Evolutionary conservation across 2,113 vertebrate species (phyloP).

Genomic region (Chloropsis hardwickii): DNA sequence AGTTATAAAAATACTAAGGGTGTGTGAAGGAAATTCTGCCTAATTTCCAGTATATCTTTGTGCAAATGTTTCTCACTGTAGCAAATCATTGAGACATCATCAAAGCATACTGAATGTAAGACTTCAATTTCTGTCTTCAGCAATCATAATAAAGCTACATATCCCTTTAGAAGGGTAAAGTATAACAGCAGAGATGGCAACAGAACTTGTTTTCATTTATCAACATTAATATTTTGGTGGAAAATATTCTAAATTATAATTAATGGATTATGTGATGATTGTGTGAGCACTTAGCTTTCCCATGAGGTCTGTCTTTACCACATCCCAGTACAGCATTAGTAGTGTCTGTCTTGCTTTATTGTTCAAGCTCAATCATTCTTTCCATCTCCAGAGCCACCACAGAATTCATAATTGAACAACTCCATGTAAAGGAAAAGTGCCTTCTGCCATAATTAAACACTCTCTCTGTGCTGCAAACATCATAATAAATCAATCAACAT

Average conservation of each 20-base stretch:
- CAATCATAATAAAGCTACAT: background rate
- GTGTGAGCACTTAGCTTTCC: constrained; percentile 6
- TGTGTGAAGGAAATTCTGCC: background rate
- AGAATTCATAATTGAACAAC: constrained; percentile 22
- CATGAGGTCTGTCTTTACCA: background rate
- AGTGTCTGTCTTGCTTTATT: background rate
- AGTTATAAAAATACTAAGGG: background rate
- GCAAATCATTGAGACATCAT: background rate
- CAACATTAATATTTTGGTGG: background rate
- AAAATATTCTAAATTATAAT: constrained; percentile 38
- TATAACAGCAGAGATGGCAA: background rate
- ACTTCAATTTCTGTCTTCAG: background rate
- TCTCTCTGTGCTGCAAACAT: background rate
- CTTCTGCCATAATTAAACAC: background rate
- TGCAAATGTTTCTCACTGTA: background rate
- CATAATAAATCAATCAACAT: background rate
- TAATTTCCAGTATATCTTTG: background rate
- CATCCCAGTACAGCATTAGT: background rate
- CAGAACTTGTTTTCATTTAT: background rate
- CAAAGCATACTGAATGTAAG: background rate
- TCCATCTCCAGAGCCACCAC: background rate
- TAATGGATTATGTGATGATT: constrained; percentile 20
- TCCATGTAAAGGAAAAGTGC: background rate
- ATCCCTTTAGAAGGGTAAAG: background rate
- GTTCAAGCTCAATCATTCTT: background rate